Conservation (phyloP, 2,113 vertebrate species). For the Uria aalge region DNA sequence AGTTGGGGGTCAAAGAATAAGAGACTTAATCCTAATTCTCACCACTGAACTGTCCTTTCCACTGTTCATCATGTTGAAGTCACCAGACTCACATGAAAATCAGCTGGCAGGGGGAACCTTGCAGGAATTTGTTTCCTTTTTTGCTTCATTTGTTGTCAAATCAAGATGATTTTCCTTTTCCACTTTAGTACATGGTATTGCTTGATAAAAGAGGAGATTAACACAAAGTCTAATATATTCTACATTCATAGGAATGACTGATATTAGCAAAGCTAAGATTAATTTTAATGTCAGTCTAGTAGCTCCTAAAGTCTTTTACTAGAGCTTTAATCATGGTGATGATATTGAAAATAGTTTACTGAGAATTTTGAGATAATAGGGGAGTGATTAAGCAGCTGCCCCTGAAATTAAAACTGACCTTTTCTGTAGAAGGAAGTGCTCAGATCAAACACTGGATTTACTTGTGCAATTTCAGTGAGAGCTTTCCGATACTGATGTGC, state of each 20-base stretch:
- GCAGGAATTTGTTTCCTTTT: neutral
- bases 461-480: neutral
- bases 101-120: neutral
- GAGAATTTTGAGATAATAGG: neutral
- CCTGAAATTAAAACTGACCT: neutral
- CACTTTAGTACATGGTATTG: neutral
- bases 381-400: constrained; percentile 1
- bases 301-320: constrained; percentile 18
- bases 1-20: neutral
- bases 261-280: constrained; percentile 9
- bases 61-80: neutral
- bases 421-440: neutral
- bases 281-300: constrained; percentile 14
- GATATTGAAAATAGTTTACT: neutral
- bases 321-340: neutral
- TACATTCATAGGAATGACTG: neutral
- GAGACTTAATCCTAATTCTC: neutral
- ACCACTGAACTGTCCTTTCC: neutral
- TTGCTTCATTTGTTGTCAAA: neutral
- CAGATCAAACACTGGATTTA: neutral
- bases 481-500: neutral
- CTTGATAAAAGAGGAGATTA: neutral
- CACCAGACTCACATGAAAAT: neutral
- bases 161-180: neutral
- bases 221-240: neutral